phyloP scores from a whole-genome alignment of 1,140 invertebrate species.

The Periplaneta americana region DNA sequence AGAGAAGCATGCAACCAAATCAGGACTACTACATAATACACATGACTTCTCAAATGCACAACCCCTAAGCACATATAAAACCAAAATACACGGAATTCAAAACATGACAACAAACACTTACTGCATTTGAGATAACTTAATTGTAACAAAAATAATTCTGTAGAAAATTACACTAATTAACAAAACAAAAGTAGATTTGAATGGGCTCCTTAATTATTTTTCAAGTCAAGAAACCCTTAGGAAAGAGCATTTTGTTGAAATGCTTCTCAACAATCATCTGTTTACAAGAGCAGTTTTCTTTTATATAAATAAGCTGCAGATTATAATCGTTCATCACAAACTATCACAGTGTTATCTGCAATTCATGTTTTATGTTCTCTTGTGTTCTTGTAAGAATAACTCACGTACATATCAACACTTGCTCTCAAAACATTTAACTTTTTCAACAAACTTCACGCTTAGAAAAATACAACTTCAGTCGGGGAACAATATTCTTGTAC shows the following conservation, averaged over 20 bases:
- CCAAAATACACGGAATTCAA: background rate
- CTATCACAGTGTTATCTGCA: slow-evolving; percentile 24
- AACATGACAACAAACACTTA: background rate
- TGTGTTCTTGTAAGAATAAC: slow-evolving; percentile 10
- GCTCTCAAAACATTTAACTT: slow-evolving; percentile 14
- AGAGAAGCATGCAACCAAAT: too few relatives aligned
- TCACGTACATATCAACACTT: slow-evolving; percentile 14
- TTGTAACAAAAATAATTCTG: background rate
- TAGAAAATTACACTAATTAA: background rate
- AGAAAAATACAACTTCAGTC: slow-evolving; percentile 21
- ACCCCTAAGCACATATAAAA: background rate
- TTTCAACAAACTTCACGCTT: slow-evolving; percentile 19
- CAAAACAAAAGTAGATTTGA: background rate
- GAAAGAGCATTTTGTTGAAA: background rate
- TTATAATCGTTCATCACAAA: slow-evolving; percentile 20
- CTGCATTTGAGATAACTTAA: background rate
- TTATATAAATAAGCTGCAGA: slow-evolving; percentile 18
- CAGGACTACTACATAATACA: background rate
- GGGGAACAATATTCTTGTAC: slow-evolving; percentile 16
- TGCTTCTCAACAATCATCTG: background rate
- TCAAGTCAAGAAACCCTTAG: background rate
- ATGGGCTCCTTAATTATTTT: background rate
- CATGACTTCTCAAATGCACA: background rate
- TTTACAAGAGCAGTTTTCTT: slow-evolving; percentile 4
- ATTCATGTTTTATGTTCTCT: slow-evolving; percentile 14